Evolutionary conservation across 2,113 vertebrate genomes (phyloP).

Genomic region (Centropristis striata): DNA sequence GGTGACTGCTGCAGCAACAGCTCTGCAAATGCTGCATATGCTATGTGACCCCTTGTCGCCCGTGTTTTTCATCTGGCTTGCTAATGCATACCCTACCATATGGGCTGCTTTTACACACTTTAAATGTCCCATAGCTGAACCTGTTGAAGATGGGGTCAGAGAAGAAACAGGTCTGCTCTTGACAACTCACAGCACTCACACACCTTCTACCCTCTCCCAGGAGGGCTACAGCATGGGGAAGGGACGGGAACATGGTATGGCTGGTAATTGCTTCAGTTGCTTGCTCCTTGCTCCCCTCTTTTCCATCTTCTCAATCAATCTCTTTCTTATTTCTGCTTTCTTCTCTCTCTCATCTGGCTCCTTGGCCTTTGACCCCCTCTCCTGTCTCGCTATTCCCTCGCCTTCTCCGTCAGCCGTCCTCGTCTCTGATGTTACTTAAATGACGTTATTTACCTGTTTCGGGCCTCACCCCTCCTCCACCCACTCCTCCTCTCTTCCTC

Average conservation of each 20-base stretch:
- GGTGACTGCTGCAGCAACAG: too few relatives aligned
- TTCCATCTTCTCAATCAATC: slow-evolving; percentile 26
- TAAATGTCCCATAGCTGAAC: slow-evolving; percentile 2
- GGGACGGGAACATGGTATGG: slow-evolving; percentile 8
- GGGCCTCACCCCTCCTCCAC: not conserved
- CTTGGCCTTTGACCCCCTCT: slow-evolving; percentile 37
- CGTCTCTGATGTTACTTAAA: slow-evolving; percentile 57
- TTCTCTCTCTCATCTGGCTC: slow-evolving; percentile 7
- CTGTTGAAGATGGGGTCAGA: slow-evolving; percentile 29
- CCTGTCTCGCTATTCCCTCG: slow-evolving; percentile 38
- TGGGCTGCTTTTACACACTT: slow-evolving; percentile 7
- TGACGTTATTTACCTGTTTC: slow-evolving; percentile 63
- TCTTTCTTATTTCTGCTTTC: slow-evolving; percentile 29
- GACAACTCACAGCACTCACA: slow-evolving; percentile 23
- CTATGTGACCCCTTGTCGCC: too few relatives aligned
- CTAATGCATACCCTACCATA: not conserved
- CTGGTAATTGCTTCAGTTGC: slow-evolving; percentile 48
- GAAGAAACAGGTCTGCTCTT: slow-evolving; percentile 2
- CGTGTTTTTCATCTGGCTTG: not conserved
- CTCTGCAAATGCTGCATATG: too few relatives aligned
- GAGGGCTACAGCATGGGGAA: not conserved
- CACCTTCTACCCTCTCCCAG: slow-evolving; percentile 28
- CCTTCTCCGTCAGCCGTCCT: slow-evolving; percentile 43
- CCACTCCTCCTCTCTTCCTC: not conserved
- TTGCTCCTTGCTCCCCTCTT: not conserved